Evolutionary conservation across 1,140 invertebrate species (phyloP).

Genomic region (Watersipora subatra): DNA sequence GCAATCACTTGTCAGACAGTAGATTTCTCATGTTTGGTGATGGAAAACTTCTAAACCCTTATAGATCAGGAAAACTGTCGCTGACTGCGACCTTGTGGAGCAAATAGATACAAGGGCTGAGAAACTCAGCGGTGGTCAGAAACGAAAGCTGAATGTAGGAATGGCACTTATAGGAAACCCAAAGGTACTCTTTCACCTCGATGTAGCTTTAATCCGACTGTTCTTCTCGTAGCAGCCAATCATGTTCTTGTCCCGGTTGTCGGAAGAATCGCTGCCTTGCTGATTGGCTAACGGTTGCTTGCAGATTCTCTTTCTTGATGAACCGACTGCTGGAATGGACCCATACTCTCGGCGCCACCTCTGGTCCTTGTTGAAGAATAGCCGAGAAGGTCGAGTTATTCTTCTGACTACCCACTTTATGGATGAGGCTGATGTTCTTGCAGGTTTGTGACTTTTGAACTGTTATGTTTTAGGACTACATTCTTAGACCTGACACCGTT

Average conservation of each 20-base stretch:
- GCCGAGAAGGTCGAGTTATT: constrained; percentile 53
- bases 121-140: constrained; percentile 47
- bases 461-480: no score
- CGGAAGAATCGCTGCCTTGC: no score
- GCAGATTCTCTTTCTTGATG: constrained; percentile 74
- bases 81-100: constrained; percentile 58
- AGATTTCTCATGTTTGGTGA: no score
- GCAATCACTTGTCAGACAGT: constrained; percentile 50
- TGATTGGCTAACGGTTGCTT: no score
- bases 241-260: not conserved
- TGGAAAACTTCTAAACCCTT: not conserved
- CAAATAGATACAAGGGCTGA: constrained; percentile 45
- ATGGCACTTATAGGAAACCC: constrained; percentile 59
- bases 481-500: no score
- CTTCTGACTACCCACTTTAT: constrained; percentile 56
- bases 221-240: not conserved
- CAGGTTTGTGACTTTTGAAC: constrained; percentile 21
- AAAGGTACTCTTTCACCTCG: no score
- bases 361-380: constrained; percentile 63
- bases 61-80: constrained; percentile 30
- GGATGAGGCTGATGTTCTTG: constrained; percentile 58
- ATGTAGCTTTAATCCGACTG: not conserved
- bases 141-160: constrained; percentile 46
- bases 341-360: constrained; percentile 64
- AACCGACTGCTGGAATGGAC: constrained; percentile 80